Conservation (phyloP, 2,113 vertebrate genomes). For the Micronycteris hirsuta region DNA sequence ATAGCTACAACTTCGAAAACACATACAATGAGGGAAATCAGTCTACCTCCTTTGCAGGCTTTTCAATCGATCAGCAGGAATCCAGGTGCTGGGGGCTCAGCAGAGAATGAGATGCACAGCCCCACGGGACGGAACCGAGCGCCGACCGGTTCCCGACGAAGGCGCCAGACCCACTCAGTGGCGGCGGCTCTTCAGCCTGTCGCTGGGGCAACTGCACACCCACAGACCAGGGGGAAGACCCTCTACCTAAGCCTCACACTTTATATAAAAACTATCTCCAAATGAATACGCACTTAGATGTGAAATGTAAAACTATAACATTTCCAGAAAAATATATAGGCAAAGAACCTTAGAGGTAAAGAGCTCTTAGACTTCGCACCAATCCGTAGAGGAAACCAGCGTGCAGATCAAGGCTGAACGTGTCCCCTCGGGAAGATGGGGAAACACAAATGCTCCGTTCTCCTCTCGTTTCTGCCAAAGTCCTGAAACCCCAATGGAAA, state of each 20-base stretch:
- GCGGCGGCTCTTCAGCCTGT: neutral
- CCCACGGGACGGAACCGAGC: no score
- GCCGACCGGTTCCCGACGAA: neutral
- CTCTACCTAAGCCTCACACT: neutral
- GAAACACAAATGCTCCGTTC: no score
- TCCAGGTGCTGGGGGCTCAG: neutral
- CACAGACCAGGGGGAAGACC: no score
- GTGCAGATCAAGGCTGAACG: neutral
- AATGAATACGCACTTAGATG: neutral
- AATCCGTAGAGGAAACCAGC: no score
- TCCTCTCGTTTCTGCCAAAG: no score
- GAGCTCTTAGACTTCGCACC: neutral
- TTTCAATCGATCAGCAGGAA: neutral
- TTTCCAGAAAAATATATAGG: neutral
- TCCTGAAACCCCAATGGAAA: no score
- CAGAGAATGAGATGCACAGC: neutral
- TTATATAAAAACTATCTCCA: neutral
- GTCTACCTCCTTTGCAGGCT: neutral
- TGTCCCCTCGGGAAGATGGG: neutral
- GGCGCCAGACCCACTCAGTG: neutral
- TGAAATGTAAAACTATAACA: neutral
- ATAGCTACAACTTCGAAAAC: neutral
- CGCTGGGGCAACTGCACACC: neutral
- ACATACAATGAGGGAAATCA: neutral
- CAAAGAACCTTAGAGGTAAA: neutral